These are phyloP conservation scores for Fukomys damarensis DNA, from an alignment of 2,113 vertebrate species.

Conservation along the genomic window DNA sequence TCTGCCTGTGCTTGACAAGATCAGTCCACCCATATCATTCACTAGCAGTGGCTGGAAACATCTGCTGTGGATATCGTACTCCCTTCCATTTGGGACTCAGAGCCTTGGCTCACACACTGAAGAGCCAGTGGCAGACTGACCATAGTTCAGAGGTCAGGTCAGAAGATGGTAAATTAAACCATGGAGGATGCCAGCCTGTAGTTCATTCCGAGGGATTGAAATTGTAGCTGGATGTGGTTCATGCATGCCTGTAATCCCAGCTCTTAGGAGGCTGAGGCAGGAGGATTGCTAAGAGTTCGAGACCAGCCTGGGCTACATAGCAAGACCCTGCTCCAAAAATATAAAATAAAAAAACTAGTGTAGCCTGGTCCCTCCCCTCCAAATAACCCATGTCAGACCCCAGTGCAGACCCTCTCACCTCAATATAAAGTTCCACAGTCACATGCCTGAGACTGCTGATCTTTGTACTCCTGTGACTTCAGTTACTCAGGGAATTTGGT, in stretches of 20 bases:
- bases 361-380: neutral
- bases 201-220: neutral
- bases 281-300: neutral
- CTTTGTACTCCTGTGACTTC: neutral
- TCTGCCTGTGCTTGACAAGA: neutral
- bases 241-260: neutral
- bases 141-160: neutral
- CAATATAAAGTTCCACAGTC: neutral
- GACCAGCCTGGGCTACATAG: neutral
- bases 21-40: neutral
- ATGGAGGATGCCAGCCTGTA: neutral
- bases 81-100: neutral
- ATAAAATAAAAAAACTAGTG: neutral
- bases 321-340: neutral
- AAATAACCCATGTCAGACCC: neutral
- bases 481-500: neutral
- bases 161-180: neutral
- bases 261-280: neutral
- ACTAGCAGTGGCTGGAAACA: neutral
- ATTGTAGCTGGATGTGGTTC: neutral
- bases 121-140: neutral
- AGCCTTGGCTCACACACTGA: neutral
- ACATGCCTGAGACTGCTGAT: neutral
- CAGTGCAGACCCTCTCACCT: neutral
- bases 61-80: neutral